Evolutionary conservation across 2,797 vertebrate genomes (phyloP).

Genomic region (Trachops cirrhosus): DNA sequence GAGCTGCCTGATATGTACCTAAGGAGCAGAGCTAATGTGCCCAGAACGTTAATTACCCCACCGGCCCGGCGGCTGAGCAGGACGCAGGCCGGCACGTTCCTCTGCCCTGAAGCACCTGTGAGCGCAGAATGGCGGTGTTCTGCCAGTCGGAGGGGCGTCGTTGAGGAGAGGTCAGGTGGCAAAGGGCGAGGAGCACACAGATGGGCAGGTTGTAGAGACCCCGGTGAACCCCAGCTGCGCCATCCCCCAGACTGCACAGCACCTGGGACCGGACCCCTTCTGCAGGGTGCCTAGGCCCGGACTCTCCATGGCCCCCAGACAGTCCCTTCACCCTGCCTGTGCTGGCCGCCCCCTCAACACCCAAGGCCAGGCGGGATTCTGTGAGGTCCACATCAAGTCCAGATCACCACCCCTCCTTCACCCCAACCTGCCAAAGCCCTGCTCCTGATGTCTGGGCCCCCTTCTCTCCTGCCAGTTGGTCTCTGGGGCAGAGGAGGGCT

Average conservation of each 20-base stretch:
- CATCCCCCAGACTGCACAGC: background rate
- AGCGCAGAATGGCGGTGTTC: background rate
- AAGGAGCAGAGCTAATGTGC: background rate
- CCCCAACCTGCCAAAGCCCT: background rate
- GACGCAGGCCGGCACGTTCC: background rate
- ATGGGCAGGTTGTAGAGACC: background rate
- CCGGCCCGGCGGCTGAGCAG: background rate
- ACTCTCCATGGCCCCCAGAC: background rate
- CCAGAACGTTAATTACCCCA: constrained; percentile 10
- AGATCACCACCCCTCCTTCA: background rate
- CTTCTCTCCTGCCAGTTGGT: background rate
- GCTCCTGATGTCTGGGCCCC: too few species aligned
- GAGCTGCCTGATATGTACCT: background rate
- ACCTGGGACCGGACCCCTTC: background rate
- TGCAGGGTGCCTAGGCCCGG: fast-evolving
- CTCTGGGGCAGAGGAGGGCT: background rate
- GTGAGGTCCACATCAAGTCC: background rate
- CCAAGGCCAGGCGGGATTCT: background rate
- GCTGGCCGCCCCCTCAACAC: background rate
- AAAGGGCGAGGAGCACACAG: background rate
- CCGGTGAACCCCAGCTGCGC: fast-evolving
- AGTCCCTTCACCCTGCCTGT: background rate
- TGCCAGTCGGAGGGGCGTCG: background rate
- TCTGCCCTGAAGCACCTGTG: background rate
- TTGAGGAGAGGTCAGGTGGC: background rate